Conservation (phyloP, 2,113 vertebrate genomes). For the Sinosuthora webbiana region DNA sequence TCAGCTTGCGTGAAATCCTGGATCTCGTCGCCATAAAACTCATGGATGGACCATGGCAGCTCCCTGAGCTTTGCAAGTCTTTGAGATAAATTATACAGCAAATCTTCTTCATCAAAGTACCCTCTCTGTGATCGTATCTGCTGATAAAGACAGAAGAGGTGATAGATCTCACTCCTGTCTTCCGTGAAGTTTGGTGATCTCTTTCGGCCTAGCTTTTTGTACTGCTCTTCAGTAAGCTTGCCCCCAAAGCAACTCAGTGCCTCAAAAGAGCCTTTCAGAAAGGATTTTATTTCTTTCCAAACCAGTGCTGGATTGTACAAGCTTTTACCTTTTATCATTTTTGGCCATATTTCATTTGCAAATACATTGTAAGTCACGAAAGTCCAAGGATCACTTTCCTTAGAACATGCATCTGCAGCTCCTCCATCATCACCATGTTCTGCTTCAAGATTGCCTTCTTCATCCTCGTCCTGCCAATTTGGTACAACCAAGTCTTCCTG, state of each 20-base stretch:
- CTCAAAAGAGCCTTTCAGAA: conserved; percentile 83
- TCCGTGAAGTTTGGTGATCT: conserved; percentile 78
- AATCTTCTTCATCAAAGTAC: conserved; percentile 82
- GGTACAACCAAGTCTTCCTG: conserved; percentile 69
- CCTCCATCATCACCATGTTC: conserved; percentile 65
- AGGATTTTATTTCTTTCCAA: conserved; percentile 86
- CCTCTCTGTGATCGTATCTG: conserved; percentile 77
- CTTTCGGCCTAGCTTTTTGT: conserved; percentile 79
- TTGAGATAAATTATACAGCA: conserved; percentile 76
- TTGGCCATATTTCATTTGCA: conserved; percentile 78
- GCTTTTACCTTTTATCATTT: conserved; percentile 79
- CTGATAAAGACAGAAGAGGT: conserved; percentile 77
- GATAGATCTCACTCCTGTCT: conserved; percentile 79
- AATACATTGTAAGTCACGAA: conserved; percentile 78
- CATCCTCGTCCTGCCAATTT: conserved; percentile 73
- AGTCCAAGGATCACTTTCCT: conserved; percentile 69
- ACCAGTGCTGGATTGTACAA: conserved; percentile 78
- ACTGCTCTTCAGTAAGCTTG: conserved; percentile 75
- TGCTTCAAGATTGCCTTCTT: conserved; percentile 63
- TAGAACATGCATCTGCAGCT: background rate
- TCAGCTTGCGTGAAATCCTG: conserved; percentile 85
- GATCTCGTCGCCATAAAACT: conserved; percentile 82
- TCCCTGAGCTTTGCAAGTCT: conserved; percentile 70
- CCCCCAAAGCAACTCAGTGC: conserved; percentile 73
- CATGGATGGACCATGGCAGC: conserved; percentile 81